Base-by-base conservation (phyloP, 2,113 vertebrate species). In the Dasyornis broadbenti region DNA sequence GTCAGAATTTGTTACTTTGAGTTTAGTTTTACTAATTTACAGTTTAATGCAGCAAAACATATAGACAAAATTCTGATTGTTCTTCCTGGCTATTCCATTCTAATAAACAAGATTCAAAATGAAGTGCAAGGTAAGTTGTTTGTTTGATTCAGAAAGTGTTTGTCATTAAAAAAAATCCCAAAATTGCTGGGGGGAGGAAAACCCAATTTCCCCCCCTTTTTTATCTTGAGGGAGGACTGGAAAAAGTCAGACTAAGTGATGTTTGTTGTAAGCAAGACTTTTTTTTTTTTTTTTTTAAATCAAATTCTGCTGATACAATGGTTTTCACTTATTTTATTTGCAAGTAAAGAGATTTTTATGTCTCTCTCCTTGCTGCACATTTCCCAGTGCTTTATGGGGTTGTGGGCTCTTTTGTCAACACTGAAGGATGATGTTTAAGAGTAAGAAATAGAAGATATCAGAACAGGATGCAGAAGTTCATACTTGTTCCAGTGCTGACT, bases 101-200 rank as follows among this genome's bases (percentile, higher is more conserved):
- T 82, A 84, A 39, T 2, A 78, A 94, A 61, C 10, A 75, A 35
- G 30, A 49, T 44, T 86, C 24, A 44, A 59, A 86, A 52, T 77
- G 54, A 70, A 80, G 21, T 39, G 11, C 47, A 73, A 60, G 53
- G 3, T 49, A 69, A 87, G n/a, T 66, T 44, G 11, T 47, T 57
- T 73, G 26, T 80, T 86, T 4, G 3, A 61, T 88, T 89, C 54
- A 90, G 66, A 20, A 75, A 70, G 17, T 40, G 11, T 77, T 82
- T 90, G 31, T 63, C 5, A 59, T 53, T 75, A 6, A 22, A 54
- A 65, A 69, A 59, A 11, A 4, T n/a, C 6, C 1, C 31, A 22
- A 22, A 52, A 54, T 6, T 10, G 0, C 0, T 10, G 2, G 1
- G 3, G 10, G 10, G 7, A 40, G 37, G 10, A 45, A 57, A 60